These are phyloP conservation scores for Pomacea canaliculata DNA, from an alignment of 2,888 invertebrate genomes.

Conservation along the genomic window DNA sequence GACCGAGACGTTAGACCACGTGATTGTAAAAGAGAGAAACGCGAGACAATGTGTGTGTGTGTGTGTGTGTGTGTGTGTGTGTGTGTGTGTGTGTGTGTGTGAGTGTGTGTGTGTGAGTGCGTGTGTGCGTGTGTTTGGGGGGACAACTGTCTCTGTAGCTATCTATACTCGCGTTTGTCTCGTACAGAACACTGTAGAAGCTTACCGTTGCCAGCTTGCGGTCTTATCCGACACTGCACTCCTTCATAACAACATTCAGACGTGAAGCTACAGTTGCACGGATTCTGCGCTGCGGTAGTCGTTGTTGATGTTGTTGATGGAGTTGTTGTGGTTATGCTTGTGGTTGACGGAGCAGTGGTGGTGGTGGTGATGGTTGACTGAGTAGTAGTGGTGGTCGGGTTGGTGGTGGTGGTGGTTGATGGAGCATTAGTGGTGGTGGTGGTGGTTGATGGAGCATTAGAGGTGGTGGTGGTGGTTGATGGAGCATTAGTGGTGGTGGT, in stretches of 20 bases:
- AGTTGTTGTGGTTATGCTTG: neutral
- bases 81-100: no score
- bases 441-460: neutral
- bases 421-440: neutral
- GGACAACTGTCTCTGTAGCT: no score
- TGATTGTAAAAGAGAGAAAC: no score
- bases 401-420: neutral
- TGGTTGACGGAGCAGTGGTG: neutral
- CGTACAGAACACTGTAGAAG: no score
- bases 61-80: no score
- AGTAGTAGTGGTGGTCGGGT: neutral
- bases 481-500: neutral
- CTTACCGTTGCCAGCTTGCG: no score
- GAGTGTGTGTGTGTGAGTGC: no score
- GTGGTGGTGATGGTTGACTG: no score
- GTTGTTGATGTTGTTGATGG: neutral
- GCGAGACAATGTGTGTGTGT: no score
- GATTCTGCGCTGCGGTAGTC: neutral
- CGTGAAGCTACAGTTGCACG: neutral
- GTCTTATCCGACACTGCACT: no score
- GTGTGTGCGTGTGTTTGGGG: conserved; percentile 2
- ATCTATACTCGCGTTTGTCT: no score
- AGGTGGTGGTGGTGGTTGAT: neutral
- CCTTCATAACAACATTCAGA: neutral
- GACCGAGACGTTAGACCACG: no score